phyloP scores from a whole-genome alignment of 2,888 invertebrate genomes.

The Agrotis puta region DNA sequence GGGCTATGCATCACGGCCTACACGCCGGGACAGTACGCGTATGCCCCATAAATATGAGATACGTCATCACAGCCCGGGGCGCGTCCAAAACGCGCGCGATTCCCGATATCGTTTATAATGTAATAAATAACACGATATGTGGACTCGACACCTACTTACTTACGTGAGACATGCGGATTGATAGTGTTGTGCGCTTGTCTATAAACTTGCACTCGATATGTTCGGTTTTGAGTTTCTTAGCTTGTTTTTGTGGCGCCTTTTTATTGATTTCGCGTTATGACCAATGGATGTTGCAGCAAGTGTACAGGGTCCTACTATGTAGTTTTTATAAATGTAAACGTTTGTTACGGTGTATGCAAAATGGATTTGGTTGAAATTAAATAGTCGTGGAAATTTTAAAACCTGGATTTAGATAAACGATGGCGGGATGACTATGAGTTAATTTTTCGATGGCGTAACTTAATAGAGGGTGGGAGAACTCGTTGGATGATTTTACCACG shows the following conservation, averaged over 20 bases:
- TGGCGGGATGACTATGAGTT: too few relatives aligned
- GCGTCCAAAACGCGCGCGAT: conserved; percentile 76
- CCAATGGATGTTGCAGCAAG: too few relatives aligned
- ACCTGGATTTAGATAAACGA: too few relatives aligned
- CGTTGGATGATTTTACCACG: too few relatives aligned
- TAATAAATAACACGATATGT: conserved; percentile 84
- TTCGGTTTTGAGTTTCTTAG: conserved; percentile 1
- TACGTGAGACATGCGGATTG: conserved; percentile 69
- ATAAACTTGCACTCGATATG: conserved; percentile 39
- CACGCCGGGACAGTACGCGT: conserved; percentile 74
- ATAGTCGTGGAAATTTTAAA: too few relatives aligned
- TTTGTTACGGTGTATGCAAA: too few relatives aligned
- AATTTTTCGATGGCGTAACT: too few relatives aligned
- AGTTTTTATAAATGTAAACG: too few relatives aligned
- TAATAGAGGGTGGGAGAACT: too few relatives aligned
- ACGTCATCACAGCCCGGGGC: conserved; percentile 80
- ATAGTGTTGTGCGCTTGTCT: conserved; percentile 48
- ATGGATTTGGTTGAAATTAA: too few relatives aligned
- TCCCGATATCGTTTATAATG: conserved; percentile 80
- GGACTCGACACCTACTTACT: conserved; percentile 83
- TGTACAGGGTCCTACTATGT: too few relatives aligned
- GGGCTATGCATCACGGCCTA: conserved; percentile 84
- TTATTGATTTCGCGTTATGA: background rate
- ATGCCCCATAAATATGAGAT: conserved; percentile 84
- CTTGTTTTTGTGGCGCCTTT: background rate